Evolutionary conservation across 2,888 invertebrate genomes (phyloP), one percentile per base, ranked within the genome.

Genomic region (Hydrotaea cyrtoneurina): DNA sequence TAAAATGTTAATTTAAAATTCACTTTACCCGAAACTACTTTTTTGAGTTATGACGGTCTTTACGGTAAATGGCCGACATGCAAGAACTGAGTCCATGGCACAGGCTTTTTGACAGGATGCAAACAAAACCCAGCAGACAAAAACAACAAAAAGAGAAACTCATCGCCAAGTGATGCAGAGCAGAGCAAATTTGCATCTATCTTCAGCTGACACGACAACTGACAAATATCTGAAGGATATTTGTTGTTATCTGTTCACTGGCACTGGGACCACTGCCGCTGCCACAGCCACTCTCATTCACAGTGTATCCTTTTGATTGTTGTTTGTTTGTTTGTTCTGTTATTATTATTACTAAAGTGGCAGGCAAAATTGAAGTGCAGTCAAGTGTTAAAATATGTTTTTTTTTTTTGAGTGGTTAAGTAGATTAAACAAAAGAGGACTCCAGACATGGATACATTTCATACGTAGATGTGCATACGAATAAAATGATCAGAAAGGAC

Each of bases 361-460:
- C 77, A 83, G 80, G 59, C 59, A 26, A 83, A 74, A 80, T 69
- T 83, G 71, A 80, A 80, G 80, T 71, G 83, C 69, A 78, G 69
- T 83, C 71, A 53, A 83, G 83, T 80, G 80, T 80, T 83, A 80
- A 83, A 83, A 78, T 80, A 69, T n/a, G n/a, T n/a, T n/a, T n/a
- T n/a, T n/a, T n/a, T 80, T 83, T 59, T 23, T 73, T 78, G 75
- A 83, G 83, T 78, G 78, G 77, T 83, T 83, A 83, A 80, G 77
- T 74, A 78, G 80, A 77, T 83, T 83, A 83, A 77, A 83, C 17
- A 74, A 74, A 78, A 69, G 59, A 21, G 23, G 59, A 59, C 59
- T 59, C 15, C 21, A 62, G 31, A 13, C 39, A 39, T 39, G 10
- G 11, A 43, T 43, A 15, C 36, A 57, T 46, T 39, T 39, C 10